Evolutionary conservation across 2,113 vertebrate genomes (phyloP).

Genomic region (Sinosuthora webbiana): DNA sequence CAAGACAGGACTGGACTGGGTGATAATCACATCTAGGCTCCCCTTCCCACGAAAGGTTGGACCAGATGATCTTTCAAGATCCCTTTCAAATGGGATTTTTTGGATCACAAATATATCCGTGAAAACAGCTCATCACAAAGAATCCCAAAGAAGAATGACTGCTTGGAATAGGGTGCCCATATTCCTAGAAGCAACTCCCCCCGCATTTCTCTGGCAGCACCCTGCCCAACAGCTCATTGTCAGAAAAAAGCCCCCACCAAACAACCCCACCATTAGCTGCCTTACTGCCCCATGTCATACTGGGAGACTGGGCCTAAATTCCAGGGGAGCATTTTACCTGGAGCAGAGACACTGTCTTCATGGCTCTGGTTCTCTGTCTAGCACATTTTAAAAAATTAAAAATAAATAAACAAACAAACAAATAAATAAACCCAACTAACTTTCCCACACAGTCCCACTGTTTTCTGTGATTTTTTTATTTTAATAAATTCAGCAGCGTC

Average conservation of each 20-base stretch:
- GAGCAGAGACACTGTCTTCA: not conserved
- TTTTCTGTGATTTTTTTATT: not conserved
- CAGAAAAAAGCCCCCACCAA: not conserved
- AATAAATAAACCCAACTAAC: not conserved
- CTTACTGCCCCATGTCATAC: no score
- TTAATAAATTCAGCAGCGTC: not conserved
- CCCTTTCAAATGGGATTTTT: not conserved
- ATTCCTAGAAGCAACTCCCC: not conserved
- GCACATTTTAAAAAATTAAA: not conserved
- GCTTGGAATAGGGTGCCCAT: not conserved
- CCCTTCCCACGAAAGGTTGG: not conserved
- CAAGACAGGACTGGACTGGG: not conserved
- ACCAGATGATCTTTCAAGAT: not conserved
- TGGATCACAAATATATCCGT: not conserved
- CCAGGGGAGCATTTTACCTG: not conserved
- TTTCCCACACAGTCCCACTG: not conserved
- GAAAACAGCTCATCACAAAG: not conserved
- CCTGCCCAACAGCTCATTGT: not conserved
- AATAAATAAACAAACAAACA: no score
- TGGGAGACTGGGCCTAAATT: not conserved
- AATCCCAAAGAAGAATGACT: not conserved
- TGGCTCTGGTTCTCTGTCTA: not conserved
- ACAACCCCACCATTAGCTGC: not conserved
- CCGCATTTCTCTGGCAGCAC: not conserved
- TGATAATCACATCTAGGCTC: not conserved